Base-by-base conservation (phyloP, 2,888 invertebrate species). In the Drosophila fulvimacula region DNA sequence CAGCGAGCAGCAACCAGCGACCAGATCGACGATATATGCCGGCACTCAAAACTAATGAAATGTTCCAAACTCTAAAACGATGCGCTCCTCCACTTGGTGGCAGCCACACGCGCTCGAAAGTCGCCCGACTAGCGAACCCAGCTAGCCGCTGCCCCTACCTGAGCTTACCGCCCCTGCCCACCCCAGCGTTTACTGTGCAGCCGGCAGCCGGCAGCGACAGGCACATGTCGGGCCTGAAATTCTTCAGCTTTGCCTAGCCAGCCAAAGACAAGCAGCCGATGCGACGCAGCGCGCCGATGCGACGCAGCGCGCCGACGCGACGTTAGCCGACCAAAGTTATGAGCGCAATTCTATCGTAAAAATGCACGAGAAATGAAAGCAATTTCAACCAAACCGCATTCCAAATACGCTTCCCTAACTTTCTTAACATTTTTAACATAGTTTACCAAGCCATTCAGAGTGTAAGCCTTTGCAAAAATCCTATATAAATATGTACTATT, bases 1-100 rank as follows among this genome's bases (percentile, higher is more conserved):
- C 61, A 48, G 36, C 34, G 11, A 56, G 48, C 66, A 36, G 15
- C 73, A 62, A 17, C 56, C 59, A 63, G 53, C 32, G 30, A 59
- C 58, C 60, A 67, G 79, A 77, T 77, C 57, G 74, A 82, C 83
- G 73, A 88, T 83, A 80, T 86, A 88, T 86, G 81, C 87, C 80
- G 86, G 85, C 87, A 86, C 87, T 88, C 85, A 89, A 89, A 89
- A 89, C 85, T 89, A 87, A 87, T 87, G 89, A 89, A 87, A 87
- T 87, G 87, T 89, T 89, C 81, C 78, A 82, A 81, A 84, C 73
- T 77, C 77, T 76, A 76, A 84, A 81, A 83, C 76, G 87, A 69
- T 80, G 67, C 58, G 56, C 52, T 38, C 38, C 52, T 38, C 52
- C 52, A 38, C 52, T 38, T 11, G 65, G 46, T 53, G 61, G 61